Conservation (phyloP, 1,140 invertebrate species). For the Zaprionus kolodkinae region DNA sequence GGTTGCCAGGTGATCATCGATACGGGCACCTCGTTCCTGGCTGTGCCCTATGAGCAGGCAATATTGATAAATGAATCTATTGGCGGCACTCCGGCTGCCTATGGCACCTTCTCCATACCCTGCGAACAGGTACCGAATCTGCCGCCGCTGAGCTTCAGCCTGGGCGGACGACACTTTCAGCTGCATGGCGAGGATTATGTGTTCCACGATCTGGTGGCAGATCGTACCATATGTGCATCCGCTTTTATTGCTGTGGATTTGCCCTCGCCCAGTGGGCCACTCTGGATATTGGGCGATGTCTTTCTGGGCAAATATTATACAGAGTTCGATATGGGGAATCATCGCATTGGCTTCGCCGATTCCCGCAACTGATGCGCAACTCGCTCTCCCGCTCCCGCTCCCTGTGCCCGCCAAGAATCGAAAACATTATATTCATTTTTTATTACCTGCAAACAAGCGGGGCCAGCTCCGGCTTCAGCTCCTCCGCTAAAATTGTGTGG, state of each 20-base stretch:
- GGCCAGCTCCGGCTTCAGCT: neutral
- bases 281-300: slow-evolving; percentile 86
- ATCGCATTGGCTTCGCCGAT: slow-evolving; percentile 87
- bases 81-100: slow-evolving; percentile 56
- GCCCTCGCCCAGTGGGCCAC: slow-evolving; percentile 59
- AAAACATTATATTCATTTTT: slow-evolving; percentile 74
- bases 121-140: slow-evolving; percentile 51
- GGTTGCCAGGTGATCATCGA: slow-evolving; percentile 90
- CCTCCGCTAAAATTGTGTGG: slow-evolving; percentile 39
- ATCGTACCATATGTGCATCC: slow-evolving; percentile 56
- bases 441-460: slow-evolving; percentile 59
- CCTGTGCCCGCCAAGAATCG: slow-evolving; percentile 16
- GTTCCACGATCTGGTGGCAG: slow-evolving; percentile 51
- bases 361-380: slow-evolving; percentile 35
- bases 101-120: slow-evolving; percentile 58
- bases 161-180: slow-evolving; percentile 61
- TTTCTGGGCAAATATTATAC: slow-evolving; percentile 90
- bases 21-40: slow-evolving; percentile 91
- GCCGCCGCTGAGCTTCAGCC: slow-evolving; percentile 56
- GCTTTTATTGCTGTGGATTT: slow-evolving; percentile 71
- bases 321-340: slow-evolving; percentile 89
- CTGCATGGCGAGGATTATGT: slow-evolving; percentile 68
- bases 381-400: neutral
- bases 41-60: slow-evolving; percentile 85
- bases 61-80: slow-evolving; percentile 67